Percentiles rank a stretch among this genome's conserved stretches.
These are phyloP conservation scores for Anabacerthia variegaticeps DNA, from an alignment of 2,797 vertebrate species.

Conservation along the genomic window DNA sequence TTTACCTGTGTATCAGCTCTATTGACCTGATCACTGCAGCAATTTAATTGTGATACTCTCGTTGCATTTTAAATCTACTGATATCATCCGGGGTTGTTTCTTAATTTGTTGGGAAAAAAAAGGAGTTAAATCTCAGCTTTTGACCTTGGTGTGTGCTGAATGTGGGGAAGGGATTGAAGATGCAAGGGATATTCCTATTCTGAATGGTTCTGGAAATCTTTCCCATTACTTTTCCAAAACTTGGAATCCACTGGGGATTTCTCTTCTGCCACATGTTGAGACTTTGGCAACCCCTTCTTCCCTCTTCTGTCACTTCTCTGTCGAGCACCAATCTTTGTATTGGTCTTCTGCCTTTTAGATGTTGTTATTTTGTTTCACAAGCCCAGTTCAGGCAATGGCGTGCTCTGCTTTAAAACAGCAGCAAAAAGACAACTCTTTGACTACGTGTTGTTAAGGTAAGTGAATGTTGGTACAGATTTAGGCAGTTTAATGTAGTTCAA, in stretches of 20 bases:
- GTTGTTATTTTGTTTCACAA: not conserved
- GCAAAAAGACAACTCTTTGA: not conserved
- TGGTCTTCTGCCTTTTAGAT: not conserved
- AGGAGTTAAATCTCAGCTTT: not conserved
- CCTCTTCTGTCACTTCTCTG: not conserved
- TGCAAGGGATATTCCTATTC: not conserved
- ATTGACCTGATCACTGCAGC: not conserved
- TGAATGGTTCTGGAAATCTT: not conserved
- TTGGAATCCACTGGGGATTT: not conserved
- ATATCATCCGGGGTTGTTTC: not conserved
- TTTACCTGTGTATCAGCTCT: not conserved
- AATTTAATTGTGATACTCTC: not conserved
- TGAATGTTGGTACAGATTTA: not conserved
- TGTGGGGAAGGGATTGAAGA: not conserved
- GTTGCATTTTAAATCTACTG: not conserved
- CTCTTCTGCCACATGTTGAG: not conserved
- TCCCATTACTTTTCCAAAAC: not conserved
- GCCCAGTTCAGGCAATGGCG: not conserved
- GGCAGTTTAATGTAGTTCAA: not conserved
- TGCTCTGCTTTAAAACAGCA: not conserved
- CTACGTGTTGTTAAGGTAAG: rapidly evolving
- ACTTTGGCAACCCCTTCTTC: not conserved
- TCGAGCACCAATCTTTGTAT: not conserved
- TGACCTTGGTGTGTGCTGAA: not conserved
- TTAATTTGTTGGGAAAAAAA: not conserved